These are phyloP conservation scores for Odontomachus brunneus DNA, from an alignment of 1,140 invertebrate species.

Conservation along the genomic window DNA sequence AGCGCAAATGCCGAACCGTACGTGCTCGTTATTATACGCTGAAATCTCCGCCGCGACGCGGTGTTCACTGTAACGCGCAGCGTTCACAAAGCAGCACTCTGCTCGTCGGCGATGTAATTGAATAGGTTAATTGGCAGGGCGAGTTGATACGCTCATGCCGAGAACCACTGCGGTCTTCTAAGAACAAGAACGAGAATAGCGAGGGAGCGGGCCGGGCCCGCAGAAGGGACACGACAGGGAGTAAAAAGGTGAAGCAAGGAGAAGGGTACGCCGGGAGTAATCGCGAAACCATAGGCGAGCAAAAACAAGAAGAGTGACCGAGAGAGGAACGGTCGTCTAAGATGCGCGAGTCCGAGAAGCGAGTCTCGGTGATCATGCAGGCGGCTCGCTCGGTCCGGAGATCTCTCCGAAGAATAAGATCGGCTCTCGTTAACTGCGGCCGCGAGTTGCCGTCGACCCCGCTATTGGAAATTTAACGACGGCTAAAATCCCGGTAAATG, in stretches of 20 bases:
- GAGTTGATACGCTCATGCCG: conserved; percentile 16
- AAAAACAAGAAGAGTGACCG: conserved; percentile 24
- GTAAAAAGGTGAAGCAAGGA: neutral
- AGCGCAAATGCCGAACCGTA: conserved; percentile 8
- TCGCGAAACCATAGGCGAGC: conserved; percentile 30
- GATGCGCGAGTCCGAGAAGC: neutral
- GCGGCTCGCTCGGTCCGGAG: conserved; percentile 4
- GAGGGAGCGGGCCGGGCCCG: neutral
- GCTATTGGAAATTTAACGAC: conserved; percentile 38
- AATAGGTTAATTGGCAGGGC: conserved; percentile 44
- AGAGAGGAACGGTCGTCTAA: conserved; percentile 9
- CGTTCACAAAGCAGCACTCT: conserved; percentile 12
- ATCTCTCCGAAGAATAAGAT: conserved; percentile 32
- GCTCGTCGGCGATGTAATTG: conserved; percentile 16
- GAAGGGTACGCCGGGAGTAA: conserved; percentile 10
- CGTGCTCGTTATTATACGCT: conserved; percentile 13
- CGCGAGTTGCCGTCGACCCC: conserved; percentile 37
- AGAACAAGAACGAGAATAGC: conserved; percentile 34
- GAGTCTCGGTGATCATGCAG: conserved; percentile 25
- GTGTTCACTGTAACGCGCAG: neutral
- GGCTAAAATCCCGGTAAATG: neutral
- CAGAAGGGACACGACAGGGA: neutral
- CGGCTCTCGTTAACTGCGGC: conserved; percentile 47
- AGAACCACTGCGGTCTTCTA: conserved; percentile 34
- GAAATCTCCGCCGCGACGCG: neutral